These are phyloP conservation scores for Eupithecia subfuscata DNA, from an alignment of 2,888 invertebrate genomes.

Conservation along the genomic window DNA sequence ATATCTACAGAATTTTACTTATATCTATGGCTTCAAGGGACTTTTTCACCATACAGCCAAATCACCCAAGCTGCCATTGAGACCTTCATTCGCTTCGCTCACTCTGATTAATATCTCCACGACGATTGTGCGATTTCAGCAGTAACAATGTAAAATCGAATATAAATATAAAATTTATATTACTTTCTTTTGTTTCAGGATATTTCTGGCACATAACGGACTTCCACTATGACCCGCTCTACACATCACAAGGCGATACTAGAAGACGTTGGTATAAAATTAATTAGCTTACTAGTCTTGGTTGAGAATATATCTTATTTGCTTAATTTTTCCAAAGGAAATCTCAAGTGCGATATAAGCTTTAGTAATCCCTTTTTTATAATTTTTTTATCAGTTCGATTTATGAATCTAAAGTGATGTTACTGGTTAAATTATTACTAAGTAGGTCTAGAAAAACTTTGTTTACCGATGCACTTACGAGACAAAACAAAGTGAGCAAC, in stretches of 20 bases:
- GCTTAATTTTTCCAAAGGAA: not conserved
- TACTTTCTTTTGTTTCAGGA: conserved; percentile 86
- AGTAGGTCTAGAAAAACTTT: no score
- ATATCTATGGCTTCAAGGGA: no score
- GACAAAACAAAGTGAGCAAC: not conserved
- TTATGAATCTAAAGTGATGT: not conserved
- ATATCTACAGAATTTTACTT: no score
- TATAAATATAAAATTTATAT: not conserved
- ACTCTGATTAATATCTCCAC: no score
- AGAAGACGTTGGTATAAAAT: conserved; percentile 87
- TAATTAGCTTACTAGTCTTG: not conserved
- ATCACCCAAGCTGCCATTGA: no score
- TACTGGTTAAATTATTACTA: not conserved
- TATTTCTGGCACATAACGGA: conserved; percentile 98
- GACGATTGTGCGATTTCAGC: no score
- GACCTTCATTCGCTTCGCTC: no score
- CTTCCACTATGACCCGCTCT: conserved; percentile 94
- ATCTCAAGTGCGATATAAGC: not conserved
- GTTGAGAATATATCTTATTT: not conserved
- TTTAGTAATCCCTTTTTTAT: not conserved
- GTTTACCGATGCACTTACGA: no score
- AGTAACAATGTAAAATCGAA: not conserved
- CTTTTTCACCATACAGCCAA: no score
- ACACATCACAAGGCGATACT: conserved; percentile 90
- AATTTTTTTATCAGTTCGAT: not conserved